Base-by-base conservation (phyloP, 1,140 invertebrate genomes). In the Gryon sp. region DNA sequence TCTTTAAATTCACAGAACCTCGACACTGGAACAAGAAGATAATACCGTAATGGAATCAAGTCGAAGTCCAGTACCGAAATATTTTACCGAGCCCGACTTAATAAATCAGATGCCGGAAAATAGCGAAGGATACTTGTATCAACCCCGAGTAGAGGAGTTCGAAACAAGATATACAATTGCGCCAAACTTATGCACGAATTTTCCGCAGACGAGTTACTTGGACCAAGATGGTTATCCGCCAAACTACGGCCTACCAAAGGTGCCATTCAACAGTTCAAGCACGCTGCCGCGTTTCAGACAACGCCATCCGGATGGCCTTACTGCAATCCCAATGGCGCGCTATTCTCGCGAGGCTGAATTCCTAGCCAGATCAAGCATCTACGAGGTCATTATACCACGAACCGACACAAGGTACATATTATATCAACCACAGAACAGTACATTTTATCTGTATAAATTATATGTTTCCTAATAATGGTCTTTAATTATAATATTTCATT, bases 241-340 rank as follows among this genome's bases (percentile, higher is more conserved):
- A 11, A 94, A 96, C 77, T 96, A 94, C 70, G 95, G 94, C 45
- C 85, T 95, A 8, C 94, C 93, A 0, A 94, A 94, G 80, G 88
- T 93, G 19, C 87, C 90, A 30, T 87, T 53, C 87, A 90, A 74
- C 88, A 89, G 60, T 80, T 89, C 69, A 83, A 90, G 87, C 84
- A 90, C 76, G 83, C 89, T 87, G 81, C 90, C 85, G 79, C 90
- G 60, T 83, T 87, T 69, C 81, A 89, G 76, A 82, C 83, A 82
- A n/a, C 80, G 12, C 40, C 70, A 75, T 8, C 65, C 79, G 5
- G 82, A 86, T 7, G 84, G 85, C 5, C 91, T 91, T 24, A 90
- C 92, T 2, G 90, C 92, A 0, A 89, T 90, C 22, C 90, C 91
- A 2, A 90, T 91, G 30, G 89, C 91, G 14, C 89, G 92, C 20